These are phyloP conservation scores for Eurystomus glaucurus DNA, from an alignment of 2,797 vertebrate genomes.

Conservation along the genomic window DNA sequence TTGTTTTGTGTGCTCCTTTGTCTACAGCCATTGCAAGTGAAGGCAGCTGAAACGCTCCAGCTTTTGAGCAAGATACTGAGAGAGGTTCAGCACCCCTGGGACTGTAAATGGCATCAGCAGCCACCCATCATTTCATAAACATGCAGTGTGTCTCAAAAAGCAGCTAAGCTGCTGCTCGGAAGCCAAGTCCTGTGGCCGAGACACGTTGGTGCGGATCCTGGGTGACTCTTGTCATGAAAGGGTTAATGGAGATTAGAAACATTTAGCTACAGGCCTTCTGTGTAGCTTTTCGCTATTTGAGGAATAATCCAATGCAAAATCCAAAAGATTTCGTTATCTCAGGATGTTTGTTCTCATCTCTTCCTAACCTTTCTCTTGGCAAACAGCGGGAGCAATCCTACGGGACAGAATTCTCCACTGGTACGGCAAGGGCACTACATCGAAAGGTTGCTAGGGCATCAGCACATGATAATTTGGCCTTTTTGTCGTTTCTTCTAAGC, in stretches of 20 bases:
- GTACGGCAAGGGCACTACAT: background rate
- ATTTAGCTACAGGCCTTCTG: background rate
- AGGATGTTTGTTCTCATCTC: constrained; percentile 15
- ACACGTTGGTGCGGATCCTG: background rate
- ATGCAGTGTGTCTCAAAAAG: background rate
- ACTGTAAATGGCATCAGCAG: background rate
- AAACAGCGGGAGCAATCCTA: constrained; percentile 27
- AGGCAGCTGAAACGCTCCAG: background rate
- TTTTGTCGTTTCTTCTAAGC: constrained; percentile 38
- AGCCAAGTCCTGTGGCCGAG: accelerated
- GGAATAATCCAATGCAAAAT: constrained; percentile 21
- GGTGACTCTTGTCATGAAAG: background rate
- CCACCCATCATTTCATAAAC: background rate
- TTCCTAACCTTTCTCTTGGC: constrained; percentile 46
- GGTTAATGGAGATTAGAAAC: background rate
- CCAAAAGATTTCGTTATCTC: constrained; percentile 35
- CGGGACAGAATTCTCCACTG: background rate
- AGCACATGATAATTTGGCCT: constrained; percentile 34
- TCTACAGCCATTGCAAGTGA: background rate
- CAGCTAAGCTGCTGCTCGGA: background rate
- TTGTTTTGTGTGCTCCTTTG: background rate
- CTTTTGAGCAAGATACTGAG: background rate
- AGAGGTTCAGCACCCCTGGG: background rate
- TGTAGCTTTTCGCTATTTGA: constrained; percentile 32
- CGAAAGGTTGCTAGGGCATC: constrained; percentile 19